phyloP scores from a whole-genome alignment of 92 coral and sea anemone species.

The Porites lobata region DNA sequence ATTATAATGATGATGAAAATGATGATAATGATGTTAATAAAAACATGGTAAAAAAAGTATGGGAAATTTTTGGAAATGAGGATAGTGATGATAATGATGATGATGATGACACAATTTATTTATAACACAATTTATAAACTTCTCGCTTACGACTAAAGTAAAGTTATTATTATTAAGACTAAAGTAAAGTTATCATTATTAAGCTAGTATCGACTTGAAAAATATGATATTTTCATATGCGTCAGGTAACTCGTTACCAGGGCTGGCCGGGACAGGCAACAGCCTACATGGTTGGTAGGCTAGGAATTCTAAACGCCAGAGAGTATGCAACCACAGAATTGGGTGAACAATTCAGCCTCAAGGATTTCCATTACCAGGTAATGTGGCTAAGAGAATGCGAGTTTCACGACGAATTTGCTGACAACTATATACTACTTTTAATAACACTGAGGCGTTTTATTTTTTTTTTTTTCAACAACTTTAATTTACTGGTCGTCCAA shows the following conservation, averaged over 20 bases:
- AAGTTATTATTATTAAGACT: too few species aligned
- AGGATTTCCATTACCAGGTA: constrained; percentile 79
- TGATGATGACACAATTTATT: too few species aligned
- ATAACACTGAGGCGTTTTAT: too few species aligned
- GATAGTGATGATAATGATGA: too few species aligned
- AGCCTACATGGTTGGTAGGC: constrained; percentile 77
- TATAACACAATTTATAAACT: neutral
- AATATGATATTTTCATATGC: neutral
- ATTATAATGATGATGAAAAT: neutral
- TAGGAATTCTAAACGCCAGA: constrained; percentile 63
- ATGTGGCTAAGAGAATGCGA: neutral
- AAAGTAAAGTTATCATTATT: too few species aligned
- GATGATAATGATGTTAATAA: too few species aligned
- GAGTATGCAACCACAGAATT: constrained; percentile 32
- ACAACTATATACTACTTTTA: too few species aligned
- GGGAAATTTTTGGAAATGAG: neutral
- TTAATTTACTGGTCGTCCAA: too few species aligned
- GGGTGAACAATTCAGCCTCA: constrained; percentile 62
- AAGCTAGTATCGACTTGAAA: too few species aligned
- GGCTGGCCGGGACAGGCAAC: constrained; percentile 82
- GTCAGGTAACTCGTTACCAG: constrained; percentile 67
- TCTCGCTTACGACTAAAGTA: too few species aligned
- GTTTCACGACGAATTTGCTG: neutral
- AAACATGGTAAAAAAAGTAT: too few species aligned
- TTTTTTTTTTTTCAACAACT: too few species aligned